Percentiles rank a stretch among this genome's conserved stretches.
phyloP scores from a whole-genome alignment of 2,888 invertebrate genomes.

The Tuberolachnus salignus region DNA sequence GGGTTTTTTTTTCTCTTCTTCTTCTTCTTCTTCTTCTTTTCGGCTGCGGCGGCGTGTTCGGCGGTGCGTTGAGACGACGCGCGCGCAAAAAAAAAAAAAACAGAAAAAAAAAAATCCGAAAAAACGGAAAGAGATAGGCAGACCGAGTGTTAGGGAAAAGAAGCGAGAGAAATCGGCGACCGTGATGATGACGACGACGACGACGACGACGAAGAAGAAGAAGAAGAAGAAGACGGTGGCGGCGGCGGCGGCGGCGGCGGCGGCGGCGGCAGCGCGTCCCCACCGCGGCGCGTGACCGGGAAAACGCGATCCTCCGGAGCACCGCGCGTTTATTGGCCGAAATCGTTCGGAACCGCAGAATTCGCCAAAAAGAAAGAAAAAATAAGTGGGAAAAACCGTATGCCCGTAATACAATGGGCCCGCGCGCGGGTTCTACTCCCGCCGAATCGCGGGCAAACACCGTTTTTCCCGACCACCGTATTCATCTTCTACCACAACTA shows the following conservation, averaged over 20 bases:
- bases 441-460: neutral
- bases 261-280: neutral
- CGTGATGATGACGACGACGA: neutral
- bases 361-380: conserved; percentile 29
- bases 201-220: neutral
- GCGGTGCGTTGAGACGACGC: conserved; percentile 23
- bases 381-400: conserved; percentile 53
- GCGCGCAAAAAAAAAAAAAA: no score
- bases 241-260: neutral
- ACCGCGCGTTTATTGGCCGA: conserved; percentile 51
- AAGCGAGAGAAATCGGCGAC: neutral
- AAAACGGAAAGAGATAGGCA: no score
- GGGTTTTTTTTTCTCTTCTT: no score
- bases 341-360: neutral
- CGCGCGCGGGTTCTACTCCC: neutral
- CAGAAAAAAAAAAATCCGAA: neutral
- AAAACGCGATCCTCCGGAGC: neutral
- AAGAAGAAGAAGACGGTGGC: neutral
- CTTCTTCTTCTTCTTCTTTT: no score
- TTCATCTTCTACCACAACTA: no score
- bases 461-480: conserved; percentile 11
- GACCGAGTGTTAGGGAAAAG: no score
- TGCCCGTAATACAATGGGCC: neutral
- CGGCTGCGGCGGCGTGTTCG: neutral
- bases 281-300: neutral